These are phyloP conservation scores for Suillia variegata DNA, from an alignment of 2,888 invertebrate species.

Conservation along the genomic window DNA sequence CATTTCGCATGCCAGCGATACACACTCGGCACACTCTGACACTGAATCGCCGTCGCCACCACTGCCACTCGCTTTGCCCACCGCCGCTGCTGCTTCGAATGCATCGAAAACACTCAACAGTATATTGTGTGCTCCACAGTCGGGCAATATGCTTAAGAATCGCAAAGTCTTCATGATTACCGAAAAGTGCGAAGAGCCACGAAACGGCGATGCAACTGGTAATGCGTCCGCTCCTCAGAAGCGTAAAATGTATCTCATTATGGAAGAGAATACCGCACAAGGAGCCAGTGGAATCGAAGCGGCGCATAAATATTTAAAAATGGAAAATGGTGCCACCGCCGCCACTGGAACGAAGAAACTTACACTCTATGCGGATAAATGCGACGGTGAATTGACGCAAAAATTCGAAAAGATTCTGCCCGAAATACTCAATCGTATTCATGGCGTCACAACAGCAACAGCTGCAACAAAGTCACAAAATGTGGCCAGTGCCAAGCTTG, in stretches of 20 bases:
- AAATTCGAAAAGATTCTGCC: constrained; percentile 55
- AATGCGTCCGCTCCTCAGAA: constrained; percentile 9
- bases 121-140: constrained; percentile 33
- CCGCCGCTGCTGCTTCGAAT: constrained; percentile 15
- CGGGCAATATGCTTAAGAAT: constrained; percentile 26
- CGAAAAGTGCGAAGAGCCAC: constrained; percentile 43
- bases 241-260: constrained; percentile 52
- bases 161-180: constrained; percentile 57
- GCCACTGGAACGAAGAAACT: constrained; percentile 43
- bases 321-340: constrained; percentile 22
- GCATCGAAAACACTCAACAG: constrained; percentile 19
- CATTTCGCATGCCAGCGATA: constrained; percentile 34
- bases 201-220: constrained; percentile 23
- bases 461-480: neutral
- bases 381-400: constrained; percentile 44
- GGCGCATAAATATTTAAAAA: constrained; percentile 25
- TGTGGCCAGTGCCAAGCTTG: neutral
- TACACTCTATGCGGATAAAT: constrained; percentile 54
- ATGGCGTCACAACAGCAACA: constrained; percentile 32
- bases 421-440: constrained; percentile 52
- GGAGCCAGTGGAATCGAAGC: constrained; percentile 18
- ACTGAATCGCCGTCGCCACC: constrained; percentile 5
- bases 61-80: neutral
- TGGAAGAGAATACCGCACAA: constrained; percentile 49
- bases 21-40: constrained; percentile 22